A percentile compares a stretch with the other conserved stretches of the same genome.
Conservation (phyloP, 2,888 invertebrate species). For the Adela reaumurella region DNA sequence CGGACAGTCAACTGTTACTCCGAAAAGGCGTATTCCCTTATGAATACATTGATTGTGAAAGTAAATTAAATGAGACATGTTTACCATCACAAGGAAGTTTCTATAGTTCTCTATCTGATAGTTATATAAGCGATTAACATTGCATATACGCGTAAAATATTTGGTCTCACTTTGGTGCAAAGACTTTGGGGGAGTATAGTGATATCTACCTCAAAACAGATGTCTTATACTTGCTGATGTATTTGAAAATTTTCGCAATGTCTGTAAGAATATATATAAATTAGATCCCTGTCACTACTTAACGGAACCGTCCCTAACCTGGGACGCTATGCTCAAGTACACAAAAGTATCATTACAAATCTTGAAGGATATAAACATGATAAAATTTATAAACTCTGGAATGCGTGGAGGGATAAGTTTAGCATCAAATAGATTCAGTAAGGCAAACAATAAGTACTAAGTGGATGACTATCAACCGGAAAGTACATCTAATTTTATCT, state of each 20-base stretch:
- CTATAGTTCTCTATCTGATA: slow-evolving; percentile 1
- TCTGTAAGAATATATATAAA: slow-evolving; percentile 18
- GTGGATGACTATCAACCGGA: no score
- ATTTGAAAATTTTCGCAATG: slow-evolving; percentile 34
- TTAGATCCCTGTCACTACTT: no score
- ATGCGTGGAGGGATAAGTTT: no score
- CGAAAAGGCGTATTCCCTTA: neutral
- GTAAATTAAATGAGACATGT: slow-evolving; percentile 1
- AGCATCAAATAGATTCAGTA: no score
- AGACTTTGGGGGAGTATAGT: neutral
- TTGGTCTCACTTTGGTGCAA: neutral
- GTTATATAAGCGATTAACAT: slow-evolving; percentile 12
- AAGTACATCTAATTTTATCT: no score
- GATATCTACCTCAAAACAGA: neutral
- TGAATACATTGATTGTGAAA: neutral
- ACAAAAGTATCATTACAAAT: no score
- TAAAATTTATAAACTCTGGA: no score
- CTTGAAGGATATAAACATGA: no score
- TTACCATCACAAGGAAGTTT: no score
- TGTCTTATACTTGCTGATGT: slow-evolving; percentile 25
- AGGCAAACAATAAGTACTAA: no score
- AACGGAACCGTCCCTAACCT: no score
- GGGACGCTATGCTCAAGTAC: no score
- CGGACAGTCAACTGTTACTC: slow-evolving; percentile 19
- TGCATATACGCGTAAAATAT: slow-evolving; percentile 4